Base-by-base conservation (phyloP, 2,888 invertebrate species). In the Mesorhabditis belari region DNA sequence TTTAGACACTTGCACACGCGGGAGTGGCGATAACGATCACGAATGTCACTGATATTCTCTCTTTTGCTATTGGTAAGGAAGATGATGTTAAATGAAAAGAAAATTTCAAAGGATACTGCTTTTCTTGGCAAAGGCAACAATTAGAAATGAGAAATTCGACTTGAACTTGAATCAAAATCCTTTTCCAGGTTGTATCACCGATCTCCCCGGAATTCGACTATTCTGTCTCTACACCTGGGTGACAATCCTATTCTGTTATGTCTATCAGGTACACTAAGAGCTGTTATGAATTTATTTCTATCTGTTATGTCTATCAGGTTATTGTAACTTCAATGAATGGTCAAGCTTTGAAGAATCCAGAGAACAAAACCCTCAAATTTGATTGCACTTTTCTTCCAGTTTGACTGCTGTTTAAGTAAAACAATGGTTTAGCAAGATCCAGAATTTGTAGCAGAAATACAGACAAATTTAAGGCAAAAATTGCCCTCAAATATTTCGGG, bases 181-280 rank as follows among this genome's bases (percentile, higher is more conserved):
- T 55, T 57, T 57, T 61, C 49, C 24, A 69, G 69, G 73, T 12
- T 88, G 92, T 74, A 88, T 91, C 79, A 92, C 92, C 64, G 91
- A 92, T 5, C 91, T 93, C 81, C 92, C 92, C 4, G 92, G 91
- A 26, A 91, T 93, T 53, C 89, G 89, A 80, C 92, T 92, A 75
- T 93, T 93, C 84, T 93, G 92, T 85, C 89, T 90, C 80, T 93
- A 93, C 82, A 91, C 92, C 87, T 91, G 91, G 79, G 88, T 91
- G 60, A 91, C 92, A 0, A 91, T 92, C 2, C 87, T 88, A 68
- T 90, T 92, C 80, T 91, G 91, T 21, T 92, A 91, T 82, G 82
- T 92, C 49, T 92, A 91, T 88, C 92, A 92, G 65, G 72, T 71
- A 56, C 28, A 23, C 26, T 27, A 49, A 24, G n/a, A 56, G n/a